Conservation (phyloP, 2,113 vertebrate species). For the Mus spicilegus region DNA sequence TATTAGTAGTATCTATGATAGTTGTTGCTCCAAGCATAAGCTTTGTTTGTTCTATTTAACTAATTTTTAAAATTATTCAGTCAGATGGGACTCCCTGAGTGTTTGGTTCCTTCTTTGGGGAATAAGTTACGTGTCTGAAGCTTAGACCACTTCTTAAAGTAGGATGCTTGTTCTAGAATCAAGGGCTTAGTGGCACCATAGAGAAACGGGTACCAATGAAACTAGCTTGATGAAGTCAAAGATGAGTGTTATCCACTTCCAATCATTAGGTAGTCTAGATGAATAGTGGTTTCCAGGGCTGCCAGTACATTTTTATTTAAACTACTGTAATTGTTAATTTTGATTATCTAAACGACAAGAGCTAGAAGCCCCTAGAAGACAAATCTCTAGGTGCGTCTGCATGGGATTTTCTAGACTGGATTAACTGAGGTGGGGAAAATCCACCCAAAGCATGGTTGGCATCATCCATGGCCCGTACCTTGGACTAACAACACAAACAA, state of each 20-base stretch:
- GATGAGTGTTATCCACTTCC: background rate
- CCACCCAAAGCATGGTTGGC: background rate
- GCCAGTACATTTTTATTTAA: background rate
- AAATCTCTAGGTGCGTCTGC: background rate
- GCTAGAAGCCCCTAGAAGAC: background rate
- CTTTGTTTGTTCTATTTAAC: background rate
- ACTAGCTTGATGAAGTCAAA: background rate
- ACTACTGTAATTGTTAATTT: accelerated
- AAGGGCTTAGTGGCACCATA: background rate
- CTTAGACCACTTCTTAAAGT: background rate
- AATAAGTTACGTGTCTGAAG: background rate
- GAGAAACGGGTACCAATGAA: background rate
- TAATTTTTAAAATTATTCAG: background rate
- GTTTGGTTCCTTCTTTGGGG: background rate
- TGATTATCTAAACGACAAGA: background rate
- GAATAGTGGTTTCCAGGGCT: background rate
- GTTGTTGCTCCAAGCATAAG: background rate
- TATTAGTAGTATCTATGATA: background rate
- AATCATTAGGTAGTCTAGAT: accelerated
- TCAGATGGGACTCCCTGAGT: background rate
- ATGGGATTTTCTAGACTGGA: background rate
- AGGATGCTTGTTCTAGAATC: background rate
- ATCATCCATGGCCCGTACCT: background rate
- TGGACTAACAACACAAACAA: background rate
- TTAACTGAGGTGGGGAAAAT: background rate